A percentile compares a stretch with the other conserved stretches of the same genome.
Conservation (phyloP, 2,888 invertebrate genomes). For the Tubiluchus corallicola region DNA sequence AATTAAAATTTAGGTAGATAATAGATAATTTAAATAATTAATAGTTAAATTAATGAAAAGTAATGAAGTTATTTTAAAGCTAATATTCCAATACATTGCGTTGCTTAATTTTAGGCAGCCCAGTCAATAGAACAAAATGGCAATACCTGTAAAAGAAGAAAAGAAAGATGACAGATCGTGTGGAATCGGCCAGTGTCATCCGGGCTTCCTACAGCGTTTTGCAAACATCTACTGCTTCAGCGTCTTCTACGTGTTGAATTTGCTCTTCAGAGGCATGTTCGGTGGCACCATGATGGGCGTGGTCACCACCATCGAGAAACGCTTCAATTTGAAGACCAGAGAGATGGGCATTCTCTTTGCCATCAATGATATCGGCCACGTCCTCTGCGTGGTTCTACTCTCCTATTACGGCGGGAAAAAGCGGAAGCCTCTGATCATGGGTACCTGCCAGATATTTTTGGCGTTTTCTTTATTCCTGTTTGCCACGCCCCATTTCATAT, state of each 20-base stretch:
- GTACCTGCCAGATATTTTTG: neutral
- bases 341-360: neutral
- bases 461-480: slow-evolving; percentile 7
- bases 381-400: neutral
- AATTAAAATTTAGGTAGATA: too few species aligned
- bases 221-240: slow-evolving; percentile 3
- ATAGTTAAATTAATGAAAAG: too few species aligned
- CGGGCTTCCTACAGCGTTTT: neutral
- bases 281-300: neutral
- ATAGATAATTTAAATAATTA: too few species aligned
- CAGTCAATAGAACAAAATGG: too few species aligned
- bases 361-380: neutral
- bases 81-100: too few species aligned
- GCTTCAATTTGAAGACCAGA: neutral
- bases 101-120: too few species aligned
- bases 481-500: slow-evolving; percentile 7
- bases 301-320: neutral
- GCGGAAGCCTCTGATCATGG: slow-evolving; percentile 8
- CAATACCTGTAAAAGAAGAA: too few species aligned
- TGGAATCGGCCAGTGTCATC: neutral
- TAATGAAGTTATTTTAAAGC: too few species aligned
- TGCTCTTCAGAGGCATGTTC: neutral
- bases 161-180: slow-evolving; percentile 6
- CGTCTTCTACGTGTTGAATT: neutral
- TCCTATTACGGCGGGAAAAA: neutral